Evolutionary conservation across 2,797 vertebrate genomes (phyloP).

Genomic region (Nyctalus aviator): DNA sequence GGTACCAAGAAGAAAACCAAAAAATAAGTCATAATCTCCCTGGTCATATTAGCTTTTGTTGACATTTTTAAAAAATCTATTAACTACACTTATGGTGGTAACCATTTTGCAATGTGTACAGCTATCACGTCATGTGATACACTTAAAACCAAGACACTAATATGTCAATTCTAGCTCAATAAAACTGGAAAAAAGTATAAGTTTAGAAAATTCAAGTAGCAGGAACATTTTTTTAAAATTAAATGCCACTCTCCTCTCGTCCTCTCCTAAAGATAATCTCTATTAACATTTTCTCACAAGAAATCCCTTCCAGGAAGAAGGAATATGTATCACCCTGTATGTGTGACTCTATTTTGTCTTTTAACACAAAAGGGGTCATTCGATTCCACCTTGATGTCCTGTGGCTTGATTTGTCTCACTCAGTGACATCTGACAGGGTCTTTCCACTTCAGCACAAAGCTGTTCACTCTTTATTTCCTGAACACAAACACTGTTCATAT

Average conservation of each 20-base stretch:
- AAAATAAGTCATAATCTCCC: background rate
- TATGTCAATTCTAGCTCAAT: background rate
- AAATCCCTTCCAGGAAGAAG: background rate
- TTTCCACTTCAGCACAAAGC: background rate
- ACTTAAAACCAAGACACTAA: background rate
- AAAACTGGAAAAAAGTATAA: background rate
- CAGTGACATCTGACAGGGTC: background rate
- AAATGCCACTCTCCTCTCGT: background rate
- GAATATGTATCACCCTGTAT: background rate
- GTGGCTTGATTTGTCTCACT: background rate
- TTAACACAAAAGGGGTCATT: background rate
- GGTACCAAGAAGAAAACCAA: background rate
- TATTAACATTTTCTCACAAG: background rate
- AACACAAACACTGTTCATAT: background rate
- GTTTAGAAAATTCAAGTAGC: conserved; percentile 28
- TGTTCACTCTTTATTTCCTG: background rate
- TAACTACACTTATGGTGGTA: background rate
- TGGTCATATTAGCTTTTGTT: background rate
- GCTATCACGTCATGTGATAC: background rate
- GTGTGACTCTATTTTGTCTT: background rate
- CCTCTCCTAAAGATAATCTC: background rate
- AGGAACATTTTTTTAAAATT: background rate
- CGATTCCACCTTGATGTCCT: background rate
- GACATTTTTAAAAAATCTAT: background rate
- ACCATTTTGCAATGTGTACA: background rate